phyloP scores from a whole-genome alignment of 2,113 vertebrate species.

The Vulpes vulpes region DNA sequence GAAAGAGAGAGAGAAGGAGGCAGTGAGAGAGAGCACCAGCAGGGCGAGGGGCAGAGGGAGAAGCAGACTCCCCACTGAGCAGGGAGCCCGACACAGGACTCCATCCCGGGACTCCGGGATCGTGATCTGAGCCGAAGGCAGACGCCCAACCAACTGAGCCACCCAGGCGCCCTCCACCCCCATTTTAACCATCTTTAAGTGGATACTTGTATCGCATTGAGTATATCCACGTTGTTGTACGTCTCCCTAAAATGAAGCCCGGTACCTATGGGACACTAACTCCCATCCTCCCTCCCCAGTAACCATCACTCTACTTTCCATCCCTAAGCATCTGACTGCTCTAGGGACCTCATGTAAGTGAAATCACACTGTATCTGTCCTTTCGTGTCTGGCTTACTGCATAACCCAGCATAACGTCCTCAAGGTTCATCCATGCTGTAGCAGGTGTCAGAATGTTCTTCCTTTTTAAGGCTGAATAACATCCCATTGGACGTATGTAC shows the following conservation, averaged over 20 bases:
- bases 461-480: background rate
- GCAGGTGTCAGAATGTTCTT: accelerated
- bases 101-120: no score
- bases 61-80: no score
- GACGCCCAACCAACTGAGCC: no score
- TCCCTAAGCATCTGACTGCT: no score
- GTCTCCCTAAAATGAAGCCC: background rate
- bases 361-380: background rate
- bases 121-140: no score
- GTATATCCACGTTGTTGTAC: accelerated
- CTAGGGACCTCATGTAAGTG: background rate
- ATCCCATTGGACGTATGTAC: accelerated
- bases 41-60: no score
- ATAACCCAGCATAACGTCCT: background rate
- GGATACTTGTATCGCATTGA: accelerated
- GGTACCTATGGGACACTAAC: accelerated
- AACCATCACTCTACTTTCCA: background rate
- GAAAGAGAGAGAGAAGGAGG: no score
- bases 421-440: accelerated
- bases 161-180: no score
- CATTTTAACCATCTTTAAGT: background rate
- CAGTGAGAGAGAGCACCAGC: no score
- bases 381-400: background rate
- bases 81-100: no score
- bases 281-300: accelerated